phyloP scores from a whole-genome alignment of 2,888 invertebrate genomes.

The Drosophila borborema region DNA sequence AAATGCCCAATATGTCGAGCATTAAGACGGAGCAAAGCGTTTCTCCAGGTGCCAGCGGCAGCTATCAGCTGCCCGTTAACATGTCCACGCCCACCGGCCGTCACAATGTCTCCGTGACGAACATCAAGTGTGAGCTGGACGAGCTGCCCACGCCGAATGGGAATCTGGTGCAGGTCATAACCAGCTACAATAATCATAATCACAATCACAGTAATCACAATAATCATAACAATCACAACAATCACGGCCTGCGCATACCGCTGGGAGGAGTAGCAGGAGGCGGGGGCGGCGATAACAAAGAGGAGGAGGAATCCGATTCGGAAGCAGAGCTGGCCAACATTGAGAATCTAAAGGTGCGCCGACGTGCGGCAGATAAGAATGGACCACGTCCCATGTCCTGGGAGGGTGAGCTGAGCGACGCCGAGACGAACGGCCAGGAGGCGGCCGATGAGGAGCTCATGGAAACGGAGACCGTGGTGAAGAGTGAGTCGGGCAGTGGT shows the following conservation, averaged over 20 bases:
- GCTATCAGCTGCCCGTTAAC: constrained; percentile 67
- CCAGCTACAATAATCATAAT: constrained; percentile 74
- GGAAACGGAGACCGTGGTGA: constrained; percentile 84
- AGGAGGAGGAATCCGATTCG: constrained; percentile 84
- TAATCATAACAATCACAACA: constrained; percentile 43
- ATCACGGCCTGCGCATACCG: constrained; percentile 57
- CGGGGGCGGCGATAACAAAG: constrained; percentile 66
- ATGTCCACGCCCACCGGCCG: constrained; percentile 61
- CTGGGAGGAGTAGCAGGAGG: constrained; percentile 58
- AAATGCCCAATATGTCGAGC: constrained; percentile 64
- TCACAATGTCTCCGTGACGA: constrained; percentile 91
- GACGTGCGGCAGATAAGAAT: constrained; percentile 84
- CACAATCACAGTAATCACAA: constrained; percentile 46
- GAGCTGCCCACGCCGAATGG: constrained; percentile 73
- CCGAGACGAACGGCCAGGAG: constrained; percentile 86
- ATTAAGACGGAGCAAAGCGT: constrained; percentile 63
- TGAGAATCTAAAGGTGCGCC: constrained; percentile 86
- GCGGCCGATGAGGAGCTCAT: constrained; percentile 85
- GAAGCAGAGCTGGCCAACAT: constrained; percentile 85
- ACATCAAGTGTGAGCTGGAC: constrained; percentile 88
- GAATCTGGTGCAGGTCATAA: constrained; percentile 81
- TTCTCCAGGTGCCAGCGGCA: constrained; percentile 51
- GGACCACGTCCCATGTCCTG: constrained; percentile 95
- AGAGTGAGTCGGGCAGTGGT: constrained; percentile 65
- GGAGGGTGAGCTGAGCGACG: constrained; percentile 96